Percentiles rank a stretch among this genome's conserved stretches.
Evolutionary conservation across 2,888 invertebrate genomes (phyloP).

Genomic region (Microchrysa polita): DNA sequence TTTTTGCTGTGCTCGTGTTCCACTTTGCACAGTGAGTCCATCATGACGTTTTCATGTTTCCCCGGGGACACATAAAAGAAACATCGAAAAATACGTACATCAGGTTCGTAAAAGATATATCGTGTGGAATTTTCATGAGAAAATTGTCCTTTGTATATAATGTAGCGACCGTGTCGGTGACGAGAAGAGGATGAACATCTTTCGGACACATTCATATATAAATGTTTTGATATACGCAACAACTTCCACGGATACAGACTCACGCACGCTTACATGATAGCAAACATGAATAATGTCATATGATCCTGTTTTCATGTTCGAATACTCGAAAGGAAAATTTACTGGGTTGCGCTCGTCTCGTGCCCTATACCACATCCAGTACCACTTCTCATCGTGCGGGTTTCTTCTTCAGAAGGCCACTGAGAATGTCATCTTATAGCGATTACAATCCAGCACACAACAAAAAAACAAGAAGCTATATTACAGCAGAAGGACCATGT

Average conservation of each 20-base stretch:
- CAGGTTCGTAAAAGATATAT: slow-evolving; percentile 28
- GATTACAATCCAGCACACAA: slow-evolving; percentile 18
- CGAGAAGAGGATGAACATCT: no score
- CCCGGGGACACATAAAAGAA: slow-evolving; percentile 36
- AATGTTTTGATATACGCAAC: not conserved
- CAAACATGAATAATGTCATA: slow-evolving; percentile 31
- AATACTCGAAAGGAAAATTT: no score
- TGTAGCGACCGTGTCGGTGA: not conserved
- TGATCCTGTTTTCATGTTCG: no score
- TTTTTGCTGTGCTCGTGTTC: no score
- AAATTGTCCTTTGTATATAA: slow-evolving; percentile 30
- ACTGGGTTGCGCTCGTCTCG: no score
- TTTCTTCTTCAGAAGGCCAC: not conserved
- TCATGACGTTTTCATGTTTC: slow-evolving; percentile 28
- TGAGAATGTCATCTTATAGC: slow-evolving; percentile 23
- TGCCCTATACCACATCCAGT: no score
- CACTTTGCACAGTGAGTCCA: slow-evolving; percentile 29
- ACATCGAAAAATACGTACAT: slow-evolving; percentile 32
- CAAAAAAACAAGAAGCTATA: no score
- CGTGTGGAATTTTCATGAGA: slow-evolving; percentile 30
- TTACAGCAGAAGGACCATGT: not conserved
- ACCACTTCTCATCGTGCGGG: not conserved
- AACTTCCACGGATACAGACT: not conserved
- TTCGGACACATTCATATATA: not conserved
- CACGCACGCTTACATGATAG: no score